Percentiles rank a stretch among this genome's conserved stretches.
Conservation (phyloP, 2,113 vertebrate species). For the Colistium nudipinnis region DNA sequence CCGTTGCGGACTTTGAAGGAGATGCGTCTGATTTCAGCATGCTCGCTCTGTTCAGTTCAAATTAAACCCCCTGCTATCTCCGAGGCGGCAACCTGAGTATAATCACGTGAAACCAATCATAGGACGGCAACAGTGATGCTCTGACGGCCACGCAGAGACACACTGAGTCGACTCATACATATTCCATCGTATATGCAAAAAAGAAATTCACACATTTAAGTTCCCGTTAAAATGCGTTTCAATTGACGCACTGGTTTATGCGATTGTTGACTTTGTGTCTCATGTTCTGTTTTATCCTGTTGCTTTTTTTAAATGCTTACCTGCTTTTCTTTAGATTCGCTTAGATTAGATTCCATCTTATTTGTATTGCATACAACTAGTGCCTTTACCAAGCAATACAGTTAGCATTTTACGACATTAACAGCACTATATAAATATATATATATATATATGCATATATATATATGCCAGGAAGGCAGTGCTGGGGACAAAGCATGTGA, state of each 20-base stretch:
- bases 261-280: slow-evolving; percentile 34
- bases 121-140: slow-evolving; percentile 15
- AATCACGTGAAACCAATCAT: slow-evolving; percentile 14
- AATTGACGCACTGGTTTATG: neutral
- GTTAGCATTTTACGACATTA: neutral
- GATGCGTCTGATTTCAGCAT: slow-evolving; percentile 65
- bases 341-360: slow-evolving; percentile 4
- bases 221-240: neutral
- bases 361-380: slow-evolving; percentile 8
- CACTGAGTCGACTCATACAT: neutral
- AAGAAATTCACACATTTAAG: neutral
- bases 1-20: slow-evolving; percentile 51
- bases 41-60: slow-evolving; percentile 46
- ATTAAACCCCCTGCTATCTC: slow-evolving; percentile 26
- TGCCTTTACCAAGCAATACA: neutral
- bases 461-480: neutral
- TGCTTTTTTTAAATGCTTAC: slow-evolving; percentile 24
- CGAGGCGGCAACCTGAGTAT: slow-evolving; percentile 7
- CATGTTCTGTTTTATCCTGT: slow-evolving; percentile 15
- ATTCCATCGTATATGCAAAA: slow-evolving; percentile 16
- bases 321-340: slow-evolving; percentile 25
- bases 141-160: neutral
- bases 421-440: neutral
- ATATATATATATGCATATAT: neutral
- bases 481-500: neutral